Evolutionary conservation across 2,797 vertebrate genomes (phyloP).

Genomic region (Mormyrus hasselquistii): DNA sequence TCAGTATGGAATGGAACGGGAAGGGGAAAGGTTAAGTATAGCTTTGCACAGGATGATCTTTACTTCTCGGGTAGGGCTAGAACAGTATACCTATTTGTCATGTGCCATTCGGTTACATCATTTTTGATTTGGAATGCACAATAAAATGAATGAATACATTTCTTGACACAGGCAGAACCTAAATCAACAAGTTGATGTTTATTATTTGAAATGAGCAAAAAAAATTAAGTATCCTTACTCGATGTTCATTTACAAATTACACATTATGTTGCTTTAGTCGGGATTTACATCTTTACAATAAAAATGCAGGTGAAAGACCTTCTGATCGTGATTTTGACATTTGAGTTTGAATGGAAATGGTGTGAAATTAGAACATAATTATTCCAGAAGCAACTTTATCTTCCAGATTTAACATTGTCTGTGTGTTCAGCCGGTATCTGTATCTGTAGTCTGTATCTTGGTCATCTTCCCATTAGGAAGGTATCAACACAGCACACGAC

Average conservation of each 20-base stretch:
- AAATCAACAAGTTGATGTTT: neutral
- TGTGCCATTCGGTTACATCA: neutral
- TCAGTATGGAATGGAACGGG: neutral
- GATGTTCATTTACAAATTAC: slow-evolving; percentile 1
- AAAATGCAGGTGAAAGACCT: neutral
- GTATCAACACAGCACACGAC: neutral
- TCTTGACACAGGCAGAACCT: neutral
- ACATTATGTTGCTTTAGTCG: neutral
- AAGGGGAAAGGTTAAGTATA: neutral
- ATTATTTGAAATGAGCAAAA: neutral
- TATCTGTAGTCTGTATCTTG: neutral
- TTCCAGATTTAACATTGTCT: neutral
- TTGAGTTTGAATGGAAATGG: slow-evolving; percentile 33
- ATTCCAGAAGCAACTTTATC: slow-evolving; percentile 34
- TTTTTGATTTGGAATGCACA: neutral
- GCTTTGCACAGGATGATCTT: neutral
- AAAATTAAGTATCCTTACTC: neutral
- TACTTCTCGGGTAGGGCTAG: neutral
- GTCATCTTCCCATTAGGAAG: slow-evolving; percentile 12
- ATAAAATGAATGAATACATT: neutral
- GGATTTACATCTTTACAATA: neutral
- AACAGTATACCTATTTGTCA: neutral
- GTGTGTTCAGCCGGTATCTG: neutral
- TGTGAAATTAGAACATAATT: slow-evolving; percentile 36
- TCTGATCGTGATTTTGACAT: slow-evolving; percentile 16